phyloP scores from a whole-genome alignment of 2,888 invertebrate genomes.

The Panopea generosa region DNA sequence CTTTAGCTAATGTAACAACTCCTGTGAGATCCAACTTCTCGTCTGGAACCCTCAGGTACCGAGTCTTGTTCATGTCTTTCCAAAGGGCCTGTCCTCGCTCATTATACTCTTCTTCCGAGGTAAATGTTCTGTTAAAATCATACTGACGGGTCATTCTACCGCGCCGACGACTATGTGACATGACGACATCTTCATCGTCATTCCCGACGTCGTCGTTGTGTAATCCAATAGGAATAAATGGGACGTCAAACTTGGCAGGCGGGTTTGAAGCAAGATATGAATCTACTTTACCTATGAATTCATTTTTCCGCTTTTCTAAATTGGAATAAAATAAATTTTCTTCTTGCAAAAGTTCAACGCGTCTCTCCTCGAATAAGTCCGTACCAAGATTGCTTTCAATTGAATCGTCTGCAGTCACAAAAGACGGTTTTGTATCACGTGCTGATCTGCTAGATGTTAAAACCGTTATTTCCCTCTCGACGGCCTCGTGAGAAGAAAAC shows the following conservation, averaged over 20 bases:
- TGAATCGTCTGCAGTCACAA: constrained; percentile 60
- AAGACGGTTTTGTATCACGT: constrained; percentile 30
- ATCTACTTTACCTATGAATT: constrained; percentile 70
- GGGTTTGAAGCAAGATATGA: constrained; percentile 68
- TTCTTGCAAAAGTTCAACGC: constrained; percentile 75
- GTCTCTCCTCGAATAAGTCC: constrained; percentile 75
- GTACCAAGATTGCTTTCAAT: constrained; percentile 73
- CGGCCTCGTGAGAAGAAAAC: constrained; percentile 70
- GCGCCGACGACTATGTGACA: constrained; percentile 39
- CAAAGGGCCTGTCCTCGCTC: constrained; percentile 70
- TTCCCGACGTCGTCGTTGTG: constrained; percentile 53
- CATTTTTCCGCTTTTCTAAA: constrained; percentile 69
- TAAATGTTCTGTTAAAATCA: constrained; percentile 65
- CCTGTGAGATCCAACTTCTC: constrained; percentile 79
- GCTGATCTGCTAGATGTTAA: constrained; percentile 31
- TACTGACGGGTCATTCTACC: constrained; percentile 41
- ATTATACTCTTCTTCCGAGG: constrained; percentile 72
- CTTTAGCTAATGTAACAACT: constrained; percentile 78
- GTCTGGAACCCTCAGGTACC: constrained; percentile 78
- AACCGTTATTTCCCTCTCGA: constrained; percentile 65
- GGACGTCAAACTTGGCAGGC: constrained; percentile 43
- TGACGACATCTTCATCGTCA: constrained; percentile 19
- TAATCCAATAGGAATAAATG: constrained; percentile 18
- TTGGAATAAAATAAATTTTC: constrained; percentile 67
- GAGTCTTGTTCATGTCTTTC: constrained; percentile 80